Percentiles rank a stretch among this genome's conserved stretches.
Conservation (phyloP, 2,888 invertebrate species). For the Pseudococcus viburni region DNA sequence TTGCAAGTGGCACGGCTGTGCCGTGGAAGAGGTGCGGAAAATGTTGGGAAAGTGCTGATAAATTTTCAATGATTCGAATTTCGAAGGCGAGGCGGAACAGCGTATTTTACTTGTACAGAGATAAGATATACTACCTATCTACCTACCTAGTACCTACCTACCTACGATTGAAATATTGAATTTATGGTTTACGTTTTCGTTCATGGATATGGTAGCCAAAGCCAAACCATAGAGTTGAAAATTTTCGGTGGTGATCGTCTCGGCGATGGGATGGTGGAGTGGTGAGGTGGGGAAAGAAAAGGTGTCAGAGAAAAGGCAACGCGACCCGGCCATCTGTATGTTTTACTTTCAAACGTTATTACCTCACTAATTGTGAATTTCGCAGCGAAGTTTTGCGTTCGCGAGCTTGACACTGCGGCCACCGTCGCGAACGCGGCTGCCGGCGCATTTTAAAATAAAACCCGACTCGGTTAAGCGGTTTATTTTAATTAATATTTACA, state of each 20-base stretch:
- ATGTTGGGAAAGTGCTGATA: not conserved
- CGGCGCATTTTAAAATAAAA: conserved; percentile 40
- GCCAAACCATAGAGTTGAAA: too few species aligned
- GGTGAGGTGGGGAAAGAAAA: not conserved
- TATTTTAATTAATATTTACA: conserved; percentile 58
- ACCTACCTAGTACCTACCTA: too few species aligned
- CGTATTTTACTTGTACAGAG: too few species aligned
- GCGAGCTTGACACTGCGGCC: not conserved
- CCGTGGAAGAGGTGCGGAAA: not conserved
- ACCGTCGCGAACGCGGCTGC: not conserved
- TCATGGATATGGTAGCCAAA: too few species aligned
- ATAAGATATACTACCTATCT: too few species aligned
- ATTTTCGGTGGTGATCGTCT: too few species aligned
- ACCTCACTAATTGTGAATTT: conserved; percentile 46
- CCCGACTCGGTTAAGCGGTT: conserved; percentile 49
- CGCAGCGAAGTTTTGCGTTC: not conserved
- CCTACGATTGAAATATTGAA: too few species aligned
- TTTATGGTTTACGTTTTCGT: too few species aligned
- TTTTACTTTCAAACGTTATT: not conserved
- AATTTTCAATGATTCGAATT: not conserved
- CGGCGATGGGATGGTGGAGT: too few species aligned
- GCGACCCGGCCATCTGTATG: not conserved
- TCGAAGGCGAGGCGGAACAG: too few species aligned
- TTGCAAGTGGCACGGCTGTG: not conserved
- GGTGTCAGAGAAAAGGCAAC: not conserved